Evolutionary conservation across 2,113 vertebrate species (phyloP).

Genomic region (Mohoua ochrocephala): DNA sequence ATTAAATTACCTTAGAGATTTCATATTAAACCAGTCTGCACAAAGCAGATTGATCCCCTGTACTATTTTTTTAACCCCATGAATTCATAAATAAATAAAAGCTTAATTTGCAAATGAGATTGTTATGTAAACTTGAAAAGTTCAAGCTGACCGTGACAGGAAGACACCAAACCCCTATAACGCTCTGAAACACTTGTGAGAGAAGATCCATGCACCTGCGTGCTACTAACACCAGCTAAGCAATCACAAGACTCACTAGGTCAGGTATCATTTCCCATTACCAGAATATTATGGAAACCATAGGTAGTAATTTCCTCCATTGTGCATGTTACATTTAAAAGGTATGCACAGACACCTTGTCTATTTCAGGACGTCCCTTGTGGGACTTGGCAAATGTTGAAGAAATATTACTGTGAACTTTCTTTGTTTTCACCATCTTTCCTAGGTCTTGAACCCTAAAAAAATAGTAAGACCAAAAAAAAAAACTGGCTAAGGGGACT

Average conservation of each 20-base stretch:
- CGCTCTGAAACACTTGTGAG: not conserved
- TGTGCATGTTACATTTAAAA: not conserved
- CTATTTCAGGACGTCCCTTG: not conserved
- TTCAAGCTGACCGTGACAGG: not conserved
- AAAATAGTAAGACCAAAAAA: not conserved
- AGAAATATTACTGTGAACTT: not conserved
- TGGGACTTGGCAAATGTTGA: not conserved
- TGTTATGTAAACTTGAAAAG: not conserved
- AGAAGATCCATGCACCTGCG: not conserved
- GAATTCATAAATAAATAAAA: not conserved
- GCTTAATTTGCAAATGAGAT: not conserved
- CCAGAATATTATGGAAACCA: not conserved
- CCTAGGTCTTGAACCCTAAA: not conserved
- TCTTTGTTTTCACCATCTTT: not conserved
- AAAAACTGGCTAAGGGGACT: not conserved
- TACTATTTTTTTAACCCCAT: not conserved
- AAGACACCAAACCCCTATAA: not conserved
- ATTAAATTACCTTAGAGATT: not conserved
- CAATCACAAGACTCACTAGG: not conserved
- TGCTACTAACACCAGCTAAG: not conserved
- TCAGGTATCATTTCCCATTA: not conserved
- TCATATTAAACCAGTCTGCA: not conserved
- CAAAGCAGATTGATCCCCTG: not conserved
- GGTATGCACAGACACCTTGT: not conserved
- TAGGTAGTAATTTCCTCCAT: not conserved